These are phyloP conservation scores for Euleptes europaea DNA, from an alignment of 2,113 vertebrate genomes.

Conservation along the genomic window DNA sequence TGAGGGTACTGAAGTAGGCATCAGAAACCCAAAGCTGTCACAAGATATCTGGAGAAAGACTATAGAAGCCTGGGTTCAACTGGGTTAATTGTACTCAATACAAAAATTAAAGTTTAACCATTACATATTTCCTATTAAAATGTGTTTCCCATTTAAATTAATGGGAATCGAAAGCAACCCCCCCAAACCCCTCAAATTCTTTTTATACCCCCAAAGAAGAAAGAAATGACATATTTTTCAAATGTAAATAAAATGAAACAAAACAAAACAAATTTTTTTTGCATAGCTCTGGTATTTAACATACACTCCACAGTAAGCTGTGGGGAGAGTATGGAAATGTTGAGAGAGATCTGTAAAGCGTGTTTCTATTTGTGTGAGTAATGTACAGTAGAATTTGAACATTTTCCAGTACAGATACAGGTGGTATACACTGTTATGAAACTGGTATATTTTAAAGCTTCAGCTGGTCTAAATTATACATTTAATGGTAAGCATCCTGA, in stretches of 20 bases:
- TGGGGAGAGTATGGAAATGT: neutral
- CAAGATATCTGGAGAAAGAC: neutral
- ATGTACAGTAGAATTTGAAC: neutral
- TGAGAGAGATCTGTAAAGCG: neutral
- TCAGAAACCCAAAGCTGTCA: neutral
- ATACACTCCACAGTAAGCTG: neutral
- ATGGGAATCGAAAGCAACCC: too few relatives aligned
- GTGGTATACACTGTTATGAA: neutral
- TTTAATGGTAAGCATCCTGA: neutral
- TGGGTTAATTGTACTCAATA: neutral
- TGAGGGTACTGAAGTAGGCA: neutral
- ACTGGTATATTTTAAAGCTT: neutral
- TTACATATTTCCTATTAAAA: too few relatives aligned
- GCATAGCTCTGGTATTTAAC: neutral
- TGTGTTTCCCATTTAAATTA: too few relatives aligned
- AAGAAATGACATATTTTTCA: too few relatives aligned
- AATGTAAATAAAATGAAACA: too few relatives aligned
- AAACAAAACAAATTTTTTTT: too few relatives aligned
- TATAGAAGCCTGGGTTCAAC: neutral
- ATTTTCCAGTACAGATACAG: neutral
- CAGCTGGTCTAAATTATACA: neutral
- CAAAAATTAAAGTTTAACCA: too few relatives aligned
- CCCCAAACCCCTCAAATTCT: too few relatives aligned
- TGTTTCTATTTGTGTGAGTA: too few relatives aligned
- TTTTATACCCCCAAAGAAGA: too few relatives aligned